Conservation (phyloP, 1,140 invertebrate genomes). For the Bombus breviceps region DNA sequence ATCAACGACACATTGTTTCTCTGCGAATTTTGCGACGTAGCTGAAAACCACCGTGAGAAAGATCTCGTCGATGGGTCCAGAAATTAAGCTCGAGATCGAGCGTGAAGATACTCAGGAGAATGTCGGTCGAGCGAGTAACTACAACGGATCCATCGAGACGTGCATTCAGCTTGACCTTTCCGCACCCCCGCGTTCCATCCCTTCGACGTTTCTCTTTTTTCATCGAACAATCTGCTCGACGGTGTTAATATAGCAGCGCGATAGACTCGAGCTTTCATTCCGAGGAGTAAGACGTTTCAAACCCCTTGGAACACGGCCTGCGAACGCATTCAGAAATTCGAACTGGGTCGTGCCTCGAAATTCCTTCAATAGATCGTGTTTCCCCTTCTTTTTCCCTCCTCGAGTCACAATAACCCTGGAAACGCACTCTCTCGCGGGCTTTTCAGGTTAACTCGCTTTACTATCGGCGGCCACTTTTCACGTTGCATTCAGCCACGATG, state of each 20-base stretch:
- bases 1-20: background rate
- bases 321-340: constrained; percentile 36
- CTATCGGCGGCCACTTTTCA: constrained; percentile 51
- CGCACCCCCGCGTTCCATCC: background rate
- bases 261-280: constrained; percentile 20
- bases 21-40: background rate
- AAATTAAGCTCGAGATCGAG: constrained; percentile 55
- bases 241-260: constrained; percentile 37
- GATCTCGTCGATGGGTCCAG: background rate
- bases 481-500: constrained; percentile 54
- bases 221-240: background rate
- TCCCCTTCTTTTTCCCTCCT: background rate
- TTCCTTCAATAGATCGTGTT: constrained; percentile 23
- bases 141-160: constrained; percentile 50
- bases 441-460: constrained; percentile 58
- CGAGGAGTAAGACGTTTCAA: constrained; percentile 31
- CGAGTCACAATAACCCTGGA: constrained; percentile 14
- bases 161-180: constrained; percentile 46
- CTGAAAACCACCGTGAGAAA: constrained; percentile 22
- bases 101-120: constrained; percentile 28
- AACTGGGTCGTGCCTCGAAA: constrained; percentile 41
- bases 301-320: constrained; percentile 6
- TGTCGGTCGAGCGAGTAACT: constrained; percentile 59
- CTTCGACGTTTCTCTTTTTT: background rate
- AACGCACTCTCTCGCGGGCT: constrained; percentile 32